Base-by-base conservation (phyloP, 2,797 vertebrate species). In the Vireo griseus region DNA sequence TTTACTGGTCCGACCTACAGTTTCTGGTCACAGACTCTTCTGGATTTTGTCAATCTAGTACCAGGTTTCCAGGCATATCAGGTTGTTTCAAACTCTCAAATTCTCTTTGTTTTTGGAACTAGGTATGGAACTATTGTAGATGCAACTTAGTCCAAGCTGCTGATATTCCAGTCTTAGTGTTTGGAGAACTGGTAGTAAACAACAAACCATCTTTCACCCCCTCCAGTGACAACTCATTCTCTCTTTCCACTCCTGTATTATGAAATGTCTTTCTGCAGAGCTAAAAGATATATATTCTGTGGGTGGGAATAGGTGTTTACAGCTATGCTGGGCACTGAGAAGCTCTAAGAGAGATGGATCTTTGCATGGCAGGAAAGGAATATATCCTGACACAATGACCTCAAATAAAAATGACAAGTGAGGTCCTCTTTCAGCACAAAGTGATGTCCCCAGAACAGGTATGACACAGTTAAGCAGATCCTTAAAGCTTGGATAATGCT, bases 381-480 rank as follows among this genome's bases (percentile, higher is more conserved):
- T 92, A 90, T 68, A 87, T 92, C 75, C 75, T 85, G 86, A 79
- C 67, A 94, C 77, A 86, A 92, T 67, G 71, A 67, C 67, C 84
- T 95, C 9, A 0, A 89, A 96, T 96, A 92, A 94, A 96, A 95
- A 89, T 94, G 90, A 95, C 68, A 67, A 94, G 84, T 71, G 81
- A 91, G 57, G 52, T 84, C 86, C 58, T 91, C 50, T 95, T 71
- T 58, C 68, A 87, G 72, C 39, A 40, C 4, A 77, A 88, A 89
- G 50, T 67, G 45, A 79, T 85, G 78, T 87, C 71, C 33, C 35
- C 57, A 74, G 78, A 87, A 85, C 74, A 83, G 35, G 61, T 67
- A 83, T 47, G 81, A 69, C 50, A 90, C 48, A 79, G 61, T 92
- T 89, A 90, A 91, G 48, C 35, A 89, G 57, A 87, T 65, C 50